Percentiles rank a stretch among this genome's conserved stretches.
Evolutionary conservation across 2,797 vertebrate genomes (phyloP).

Genomic region (Dicrostonyx torquatus): DNA sequence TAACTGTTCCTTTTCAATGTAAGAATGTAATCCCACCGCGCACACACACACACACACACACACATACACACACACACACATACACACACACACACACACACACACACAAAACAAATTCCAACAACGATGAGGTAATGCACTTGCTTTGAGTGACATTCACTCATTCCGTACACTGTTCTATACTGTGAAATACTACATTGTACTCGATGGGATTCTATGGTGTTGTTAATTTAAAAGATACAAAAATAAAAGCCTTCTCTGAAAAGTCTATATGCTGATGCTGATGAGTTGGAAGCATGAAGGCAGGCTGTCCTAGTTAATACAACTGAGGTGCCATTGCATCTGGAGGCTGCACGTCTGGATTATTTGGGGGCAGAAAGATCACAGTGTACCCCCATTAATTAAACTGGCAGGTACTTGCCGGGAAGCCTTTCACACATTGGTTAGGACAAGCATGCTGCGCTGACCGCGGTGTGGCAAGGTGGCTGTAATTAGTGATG

Average conservation of each 20-base stretch:
- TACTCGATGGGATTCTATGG: neutral
- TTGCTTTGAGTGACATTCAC: neutral
- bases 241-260: neutral
- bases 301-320: neutral
- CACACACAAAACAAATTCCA: neutral
- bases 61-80: too few species aligned
- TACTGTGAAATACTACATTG: neutral
- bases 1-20: neutral
- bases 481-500: neutral
- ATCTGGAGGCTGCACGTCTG: neutral
- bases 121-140: neutral
- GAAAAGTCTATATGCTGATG: neutral
- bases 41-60: neutral
- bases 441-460: neutral
- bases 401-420: neutral
- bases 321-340: neutral
- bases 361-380: neutral
- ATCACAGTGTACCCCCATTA: neutral
- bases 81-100: too few species aligned
- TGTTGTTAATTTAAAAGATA: neutral
- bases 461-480: neutral
- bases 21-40: neutral
- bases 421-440: neutral
- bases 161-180: neutral
- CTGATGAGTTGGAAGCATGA: neutral